Evolutionary conservation across 2,888 invertebrate species (phyloP), one percentile per base, ranked within the genome.

Genomic region (Agriotes lineatus): DNA sequence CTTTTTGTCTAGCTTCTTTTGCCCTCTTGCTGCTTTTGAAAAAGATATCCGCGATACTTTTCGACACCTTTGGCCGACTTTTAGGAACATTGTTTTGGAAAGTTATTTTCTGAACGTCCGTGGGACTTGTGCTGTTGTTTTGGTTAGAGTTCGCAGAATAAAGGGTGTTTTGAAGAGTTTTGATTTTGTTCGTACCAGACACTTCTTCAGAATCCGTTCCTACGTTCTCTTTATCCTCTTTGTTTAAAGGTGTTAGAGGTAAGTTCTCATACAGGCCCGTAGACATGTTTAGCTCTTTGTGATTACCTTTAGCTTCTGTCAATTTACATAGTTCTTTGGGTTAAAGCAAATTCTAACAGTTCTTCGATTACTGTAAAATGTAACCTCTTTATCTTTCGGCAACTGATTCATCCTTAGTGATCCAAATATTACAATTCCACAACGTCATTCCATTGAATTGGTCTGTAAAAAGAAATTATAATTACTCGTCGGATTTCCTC

Each of bases 191-290:
- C 16, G 77, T 63, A 7, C 64, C 60, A 18, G 70, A 50, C 57
- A 72, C 70, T 54, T 69, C 67, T 12, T 77, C 72, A 12, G 56
- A 52, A 57, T 73, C 74, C 14, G 54, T 12, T 39, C 54, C 44
- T 20, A 63, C 59, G 5, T 70, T 67, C 56, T 75, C 74, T 33
- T 73, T 76, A 30, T 74, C 72, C 72, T 75, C 73, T 71, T 75
- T 77, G 18, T 74, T 76, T 42, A 81, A 71, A 14, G 78, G 74
- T 59, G 81, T 82, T 60, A 83, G 67, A 0, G 82, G 82, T 16
- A 83, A 72, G 70, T 82, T 82, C 62, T 83, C 83, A 76, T 81
- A 83, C 16, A 82, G 74, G 57, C 79, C 79, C 5, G 74, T 71
- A 44, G 79, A 77, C 69, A 81, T 79, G 74, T 79, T 30, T 52